Evolutionary conservation across 2,113 vertebrate genomes (phyloP).

Genomic region (Aegotheles bennettii): DNA sequence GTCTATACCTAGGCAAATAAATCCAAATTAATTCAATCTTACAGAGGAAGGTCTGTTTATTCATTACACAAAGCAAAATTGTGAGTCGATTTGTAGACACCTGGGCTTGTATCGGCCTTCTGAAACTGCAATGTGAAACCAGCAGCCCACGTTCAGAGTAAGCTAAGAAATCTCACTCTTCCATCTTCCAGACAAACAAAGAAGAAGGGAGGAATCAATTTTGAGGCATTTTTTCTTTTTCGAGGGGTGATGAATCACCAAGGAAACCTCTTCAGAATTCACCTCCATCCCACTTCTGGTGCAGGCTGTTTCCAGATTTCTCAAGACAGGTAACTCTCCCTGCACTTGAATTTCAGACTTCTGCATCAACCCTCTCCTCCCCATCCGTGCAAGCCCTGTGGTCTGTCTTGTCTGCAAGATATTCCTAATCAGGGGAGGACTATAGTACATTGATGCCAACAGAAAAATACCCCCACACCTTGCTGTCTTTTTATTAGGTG

Average conservation of each 20-base stretch:
- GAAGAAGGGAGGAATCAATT: background rate
- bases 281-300: background rate
- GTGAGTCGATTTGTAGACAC: conserved; percentile 31
- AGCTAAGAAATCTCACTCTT: background rate
- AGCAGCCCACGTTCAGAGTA: background rate
- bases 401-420: background rate
- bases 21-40: conserved; percentile 44
- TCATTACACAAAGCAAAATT: conserved; percentile 41
- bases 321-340: background rate
- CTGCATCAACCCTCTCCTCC: background rate
- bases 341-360: background rate
- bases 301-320: background rate
- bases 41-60: conserved; percentile 41
- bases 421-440: background rate
- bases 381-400: background rate
- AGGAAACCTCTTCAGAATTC: background rate
- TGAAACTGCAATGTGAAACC: background rate
- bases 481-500: background rate
- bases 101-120: background rate
- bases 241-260: background rate
- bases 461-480: background rate
- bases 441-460: background rate
- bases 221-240: background rate
- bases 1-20: conserved; percentile 45
- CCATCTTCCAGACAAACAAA: conserved; percentile 33